phyloP scores from a whole-genome alignment of 1,140 invertebrate species.

The Archegozetes longisetosus region DNA sequence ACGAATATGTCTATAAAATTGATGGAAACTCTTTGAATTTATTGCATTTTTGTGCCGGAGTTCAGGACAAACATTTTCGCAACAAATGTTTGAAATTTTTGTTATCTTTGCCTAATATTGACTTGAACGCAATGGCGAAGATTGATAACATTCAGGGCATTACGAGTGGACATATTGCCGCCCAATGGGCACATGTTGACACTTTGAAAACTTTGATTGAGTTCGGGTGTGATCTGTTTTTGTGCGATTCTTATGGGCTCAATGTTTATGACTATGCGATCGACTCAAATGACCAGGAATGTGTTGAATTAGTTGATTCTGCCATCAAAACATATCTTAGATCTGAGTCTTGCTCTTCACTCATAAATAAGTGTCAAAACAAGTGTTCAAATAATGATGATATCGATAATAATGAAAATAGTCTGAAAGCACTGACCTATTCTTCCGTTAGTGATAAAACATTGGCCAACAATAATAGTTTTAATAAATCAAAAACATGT shows the following conservation, averaged over 20 bases:
- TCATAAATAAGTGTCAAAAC: not conserved
- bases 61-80: not conserved
- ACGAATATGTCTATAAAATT: not conserved
- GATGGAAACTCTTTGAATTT: slow-evolving; percentile 5
- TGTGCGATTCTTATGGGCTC: slow-evolving; percentile 9
- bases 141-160: slow-evolving; percentile 1
- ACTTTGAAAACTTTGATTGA: slow-evolving; percentile 3
- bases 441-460: not conserved
- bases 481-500: not conserved
- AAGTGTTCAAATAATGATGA: not conserved
- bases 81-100: not conserved
- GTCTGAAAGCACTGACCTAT: not conserved
- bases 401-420: not conserved
- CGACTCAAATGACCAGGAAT: not conserved
- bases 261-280: slow-evolving; percentile 8
- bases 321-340: not conserved
- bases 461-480: not conserved
- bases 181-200: slow-evolving; percentile 1
- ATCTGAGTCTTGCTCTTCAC: not conserved
- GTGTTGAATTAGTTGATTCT: not conserved
- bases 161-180: slow-evolving; percentile 6
- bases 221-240: not conserved
- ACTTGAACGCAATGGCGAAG: not conserved
- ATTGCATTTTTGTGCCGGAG: slow-evolving; percentile 2
- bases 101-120: not conserved